Evolutionary conservation across 2,888 invertebrate genomes (phyloP).

Genomic region (Archips xylosteana): DNA sequence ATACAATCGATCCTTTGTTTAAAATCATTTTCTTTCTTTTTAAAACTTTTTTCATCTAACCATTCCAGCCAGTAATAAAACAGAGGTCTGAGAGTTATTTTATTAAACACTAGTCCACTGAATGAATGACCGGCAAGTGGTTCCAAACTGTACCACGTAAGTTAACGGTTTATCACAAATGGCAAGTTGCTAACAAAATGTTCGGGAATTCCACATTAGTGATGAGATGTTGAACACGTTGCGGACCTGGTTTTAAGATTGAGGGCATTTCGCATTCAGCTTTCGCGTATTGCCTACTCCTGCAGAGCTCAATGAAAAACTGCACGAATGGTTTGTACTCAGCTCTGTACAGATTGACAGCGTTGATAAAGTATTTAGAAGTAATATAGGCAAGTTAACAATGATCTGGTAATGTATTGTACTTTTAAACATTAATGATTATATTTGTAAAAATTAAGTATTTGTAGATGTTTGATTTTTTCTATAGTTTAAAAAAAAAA

Average conservation of each 20-base stretch:
- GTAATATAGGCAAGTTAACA: too few species aligned
- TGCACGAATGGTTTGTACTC: not conserved
- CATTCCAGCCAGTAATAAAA: not conserved
- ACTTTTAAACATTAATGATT: too few species aligned
- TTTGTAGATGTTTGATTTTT: too few species aligned
- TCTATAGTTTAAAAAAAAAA: too few species aligned
- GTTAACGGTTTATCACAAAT: not conserved
- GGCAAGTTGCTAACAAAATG: constrained; percentile 6
- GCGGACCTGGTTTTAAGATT: not conserved
- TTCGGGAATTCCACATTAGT: constrained; percentile 7
- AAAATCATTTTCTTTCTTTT: constrained; percentile 35
- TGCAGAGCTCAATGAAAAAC: not conserved
- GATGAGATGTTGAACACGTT: not conserved
- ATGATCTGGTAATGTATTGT: too few species aligned
- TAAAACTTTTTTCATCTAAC: constrained; percentile 3
- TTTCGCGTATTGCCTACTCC: not conserved
- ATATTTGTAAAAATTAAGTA: too few species aligned
- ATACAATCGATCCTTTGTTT: constrained; percentile 44
- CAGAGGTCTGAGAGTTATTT: not conserved
- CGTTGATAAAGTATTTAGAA: too few species aligned
- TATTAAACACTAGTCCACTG: not conserved
- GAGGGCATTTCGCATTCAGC: not conserved
- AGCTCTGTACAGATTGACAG: too few species aligned
- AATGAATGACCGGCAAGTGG: not conserved
- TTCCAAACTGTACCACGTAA: not conserved